Evolutionary conservation across 1,140 invertebrate species (phyloP), one percentile per base, ranked within the genome.

Genomic region (Diuraphis noxia): DNA sequence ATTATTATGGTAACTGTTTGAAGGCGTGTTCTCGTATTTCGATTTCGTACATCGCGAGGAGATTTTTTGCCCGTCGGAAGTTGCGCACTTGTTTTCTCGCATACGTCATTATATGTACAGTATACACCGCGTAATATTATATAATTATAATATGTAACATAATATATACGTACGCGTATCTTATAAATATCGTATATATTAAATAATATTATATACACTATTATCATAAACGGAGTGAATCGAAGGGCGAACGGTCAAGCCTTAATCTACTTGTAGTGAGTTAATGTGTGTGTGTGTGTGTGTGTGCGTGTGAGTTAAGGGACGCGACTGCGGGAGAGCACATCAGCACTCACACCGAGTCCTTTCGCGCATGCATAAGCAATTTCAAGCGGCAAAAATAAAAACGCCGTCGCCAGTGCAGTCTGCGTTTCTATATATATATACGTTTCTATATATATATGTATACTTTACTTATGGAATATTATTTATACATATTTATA

Each of bases 321-420:
- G 56, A 56, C 56, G 56, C 30, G 56, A 86, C 79, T 23, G 79
- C 21, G 79, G 34, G 43, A 34, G 23, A 19, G 13, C 86, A 5
- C 81, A 34, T 19, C 84, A 34, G 84, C 41, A 34, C 84, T 36
- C 84, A 46, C n/a, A n/a, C 34, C 88, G 41, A 43, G 87, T 34
- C 25, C 34, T 91, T 91, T 91, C 77, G 77, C 89, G 89, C 89
- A 40, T 91, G 77, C 89, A 91, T 91, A 91, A 91, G 89, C 89
- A 91, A 91, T 91, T 91, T 91, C 34, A 38, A 40, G 88, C 56
- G 86, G 52, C 49, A 90, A 90, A 90, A 90, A 46, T 46, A 90
- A 79, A 90, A 90, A 79, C 63, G 88, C 72, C 63, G 43, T 7
- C 19, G 38, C 41, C 40, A 7, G 40, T n/a, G 10, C 40, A 25